phyloP scores from a whole-genome alignment of 2,113 vertebrate species.

The Callorhinus ursinus region DNA sequence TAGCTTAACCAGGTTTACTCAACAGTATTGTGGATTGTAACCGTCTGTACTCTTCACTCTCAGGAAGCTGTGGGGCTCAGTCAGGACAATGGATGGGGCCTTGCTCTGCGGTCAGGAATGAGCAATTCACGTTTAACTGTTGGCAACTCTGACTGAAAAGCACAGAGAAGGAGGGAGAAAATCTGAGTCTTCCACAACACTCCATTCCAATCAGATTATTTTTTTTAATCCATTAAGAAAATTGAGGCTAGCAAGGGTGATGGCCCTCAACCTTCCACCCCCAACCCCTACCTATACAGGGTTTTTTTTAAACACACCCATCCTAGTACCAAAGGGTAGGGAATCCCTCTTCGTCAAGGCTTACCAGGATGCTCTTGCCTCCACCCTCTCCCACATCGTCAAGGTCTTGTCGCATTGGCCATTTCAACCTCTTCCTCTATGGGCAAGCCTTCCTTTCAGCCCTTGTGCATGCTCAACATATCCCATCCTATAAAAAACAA shows the following conservation, averaged over 20 bases:
- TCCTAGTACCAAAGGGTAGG: no score
- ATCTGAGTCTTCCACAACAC: not conserved
- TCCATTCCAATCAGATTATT: not conserved
- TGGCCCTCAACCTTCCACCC: not conserved
- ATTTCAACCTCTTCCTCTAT: not conserved
- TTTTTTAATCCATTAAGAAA: slow-evolving; percentile 14
- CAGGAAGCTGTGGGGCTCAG: not conserved
- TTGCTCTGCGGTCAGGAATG: not conserved
- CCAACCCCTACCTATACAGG: not conserved
- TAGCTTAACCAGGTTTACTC: not conserved
- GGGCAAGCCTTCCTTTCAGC: not conserved
- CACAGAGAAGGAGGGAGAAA: not conserved
- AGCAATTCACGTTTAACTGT: not conserved
- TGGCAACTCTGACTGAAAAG: not conserved
- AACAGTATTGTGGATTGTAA: not conserved
- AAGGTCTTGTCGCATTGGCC: not conserved
- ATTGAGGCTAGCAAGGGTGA: not conserved
- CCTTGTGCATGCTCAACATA: not conserved
- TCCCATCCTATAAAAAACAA: not conserved
- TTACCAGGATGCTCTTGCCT: not conserved
- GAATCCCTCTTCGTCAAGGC: not conserved
- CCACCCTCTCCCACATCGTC: not conserved
- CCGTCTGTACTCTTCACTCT: not conserved
- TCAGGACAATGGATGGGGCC: not conserved
- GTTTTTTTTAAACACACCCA: not conserved